Base-by-base conservation (phyloP, 2,797 vertebrate genomes). In the Liasis olivaceus region DNA sequence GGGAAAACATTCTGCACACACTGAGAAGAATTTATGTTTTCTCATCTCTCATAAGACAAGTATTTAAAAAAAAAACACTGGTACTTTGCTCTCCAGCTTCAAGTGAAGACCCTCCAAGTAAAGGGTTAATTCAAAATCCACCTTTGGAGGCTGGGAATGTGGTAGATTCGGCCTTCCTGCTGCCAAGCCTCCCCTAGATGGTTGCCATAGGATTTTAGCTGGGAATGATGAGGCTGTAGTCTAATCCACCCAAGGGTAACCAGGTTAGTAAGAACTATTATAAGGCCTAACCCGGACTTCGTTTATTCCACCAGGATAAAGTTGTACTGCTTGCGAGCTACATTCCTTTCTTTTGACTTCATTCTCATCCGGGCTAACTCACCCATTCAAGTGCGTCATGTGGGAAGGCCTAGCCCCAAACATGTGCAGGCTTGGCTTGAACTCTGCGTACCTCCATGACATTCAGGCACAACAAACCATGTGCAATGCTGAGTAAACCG, bases 401-500 rank as follows among this genome's bases (percentile, higher is more conserved):
- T 59, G 54, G 88, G 26, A 62, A 89, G 60, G 60, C 54, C 31
- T 63, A 69, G 54, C 62, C 81, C 24, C 66, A 69, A 88, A 42
- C 72, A 59, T 92, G 72, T 64, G 36, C 87, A 66, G 77, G 24
- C 77, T 85, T 89, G 62, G 62, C 88, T 87, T 87, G 31, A 88
- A 58, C 26, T 66, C 69, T 66, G 54, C 51, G 85, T 81, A 89
- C 54, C 26, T 92, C 51, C 28, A 42, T 85, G 26, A 64, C 26
- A 26, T 36, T 54, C 72, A 56, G 15, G 14, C 56, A 22, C 56
- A 47, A 24, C 47, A 28, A 0, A 69, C 9, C 2, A 56, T 60
- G 36, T 22, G 3, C 17, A 36, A 24, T 13, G 20, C 51, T 66
- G 63, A 60, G 22, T 24, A 22, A 42, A 62, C 14, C 56, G 0